Evolutionary conservation across 1,140 invertebrate species (phyloP), one percentile per base, ranked within the genome.

Genomic region (Paracyclopina nana): DNA sequence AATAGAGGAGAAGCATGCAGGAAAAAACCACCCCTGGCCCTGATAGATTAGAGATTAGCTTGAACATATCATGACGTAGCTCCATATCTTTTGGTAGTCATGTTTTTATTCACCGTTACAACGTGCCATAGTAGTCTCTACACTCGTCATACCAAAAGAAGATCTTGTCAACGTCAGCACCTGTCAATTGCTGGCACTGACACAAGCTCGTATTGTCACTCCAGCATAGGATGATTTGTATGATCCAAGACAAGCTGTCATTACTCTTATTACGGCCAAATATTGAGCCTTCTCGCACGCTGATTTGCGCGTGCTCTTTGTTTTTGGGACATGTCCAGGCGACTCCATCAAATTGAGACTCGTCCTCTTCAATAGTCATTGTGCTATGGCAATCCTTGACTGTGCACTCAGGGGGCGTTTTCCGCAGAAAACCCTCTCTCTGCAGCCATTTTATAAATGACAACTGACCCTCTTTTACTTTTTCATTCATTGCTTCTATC

Each of bases 141-240:
- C 40, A 42, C 24, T 42, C 24, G 20, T 42, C 40, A 42, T 42
- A 42, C 40, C 40, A 42, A 6, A 18, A 14, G 24, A 42, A 42
- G 24, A 42, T 42, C 40, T 42, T 42, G 24, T 42, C 40, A 42
- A 42, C 14, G 40, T 42, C 40, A 6, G 40, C 40, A 8, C 40
- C 40, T 18, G 8, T 18, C 8, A 42, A 22, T 22, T 42, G 40
- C 14, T 42, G 40, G 24, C 40, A 42, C 24, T 42, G 40, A 42
- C 24, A 18, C 24, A 42, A 42, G 24, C 40, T 42, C 40, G 40
- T 42, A 42, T 42, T 42, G 8, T 42, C 40, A 42, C 40, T 42
- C 40, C 40, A 42, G 14, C 40, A 42, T 18, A 42, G 8, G 14
- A 42, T 42, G 40, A 42, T 42, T 42, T 42, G n/a, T 22, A 42